Evolutionary conservation across 2,113 vertebrate genomes (phyloP), one percentile per base, ranked within the genome.

Genomic region (Megaleporinus macrocephalus): DNA sequence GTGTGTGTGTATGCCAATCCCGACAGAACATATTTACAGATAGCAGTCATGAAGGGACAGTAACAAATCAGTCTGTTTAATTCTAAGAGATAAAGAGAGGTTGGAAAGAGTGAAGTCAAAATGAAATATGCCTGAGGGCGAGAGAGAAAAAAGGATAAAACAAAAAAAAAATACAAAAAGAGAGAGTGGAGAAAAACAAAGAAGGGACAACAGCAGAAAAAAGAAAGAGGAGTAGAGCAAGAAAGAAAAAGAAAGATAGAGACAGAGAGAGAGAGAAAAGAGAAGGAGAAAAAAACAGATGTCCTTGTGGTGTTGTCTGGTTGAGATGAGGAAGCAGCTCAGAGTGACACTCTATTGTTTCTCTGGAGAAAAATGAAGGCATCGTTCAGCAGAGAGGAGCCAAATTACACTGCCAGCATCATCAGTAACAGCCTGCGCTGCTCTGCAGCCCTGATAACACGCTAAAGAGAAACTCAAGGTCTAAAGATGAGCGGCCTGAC

Each of bases 321-420:
- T 61, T 84, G 59, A 76, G 72, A 80, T 80, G 65, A 84, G 29
- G 49, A 80, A 83, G 66, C 14, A 73, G 41, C 55, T 53, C 59
- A 69, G 79, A 66, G 88, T 89, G 87, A 89, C 83, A 90, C 36
- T 63, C 84, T 79, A 55, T 84, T 68, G 33, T 85, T 88, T 88
- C 86, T 89, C 84, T 81, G 73, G 12, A 77, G 86, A 82, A 53
- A 87, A 88, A 92, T 90, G 86, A 91, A 91, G 86, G 87, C 87
- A 91, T 92, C 90, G 88, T 80, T 93, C 73, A 6, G 79, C 82
- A 86, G 65, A 30, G 81, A 85, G 83, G 57, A 73, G 71, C 75
- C 85, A 86, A 89, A 91, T 88, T 88, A 88, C 86, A 84, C 86
- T 53, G 41, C 71, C 41, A 18, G 16, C 86, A 63, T 89, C 86